These are phyloP conservation scores for Agraylea sexmaculata DNA, from an alignment of 1,140 invertebrate genomes.

Conservation along the genomic window DNA sequence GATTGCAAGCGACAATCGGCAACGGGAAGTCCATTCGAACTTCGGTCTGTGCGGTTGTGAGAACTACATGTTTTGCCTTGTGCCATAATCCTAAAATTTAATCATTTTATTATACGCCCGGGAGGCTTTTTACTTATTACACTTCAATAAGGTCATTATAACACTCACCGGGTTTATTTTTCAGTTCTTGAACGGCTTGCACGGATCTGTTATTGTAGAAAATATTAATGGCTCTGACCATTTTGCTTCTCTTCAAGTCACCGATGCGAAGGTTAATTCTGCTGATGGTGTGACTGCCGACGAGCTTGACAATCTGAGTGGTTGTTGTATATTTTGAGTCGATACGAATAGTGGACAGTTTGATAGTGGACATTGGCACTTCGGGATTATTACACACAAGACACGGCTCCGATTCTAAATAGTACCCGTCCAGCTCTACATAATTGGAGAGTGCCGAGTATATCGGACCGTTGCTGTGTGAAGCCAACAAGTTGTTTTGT, in stretches of 20 bases:
- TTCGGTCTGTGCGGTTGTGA: slow-evolving; percentile 87
- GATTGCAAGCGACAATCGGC: slow-evolving; percentile 92
- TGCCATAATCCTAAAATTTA: slow-evolving; percentile 71
- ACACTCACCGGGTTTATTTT: slow-evolving; percentile 69
- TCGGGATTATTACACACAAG: slow-evolving; percentile 96
- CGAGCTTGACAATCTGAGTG: slow-evolving; percentile 93
- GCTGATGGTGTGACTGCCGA: slow-evolving; percentile 89
- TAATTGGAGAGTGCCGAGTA: slow-evolving; percentile 85
- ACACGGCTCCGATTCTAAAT: slow-evolving; percentile 92
- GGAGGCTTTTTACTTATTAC: neutral
- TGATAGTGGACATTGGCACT: slow-evolving; percentile 82
- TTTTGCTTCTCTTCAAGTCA: slow-evolving; percentile 92
- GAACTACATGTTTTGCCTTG: slow-evolving; percentile 81
- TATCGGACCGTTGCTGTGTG: slow-evolving; percentile 88
- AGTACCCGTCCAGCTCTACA: slow-evolving; percentile 92
- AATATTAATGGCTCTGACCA: slow-evolving; percentile 92
- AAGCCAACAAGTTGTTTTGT: slow-evolving; percentile 77
- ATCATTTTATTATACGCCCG: neutral
- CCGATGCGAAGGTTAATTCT: slow-evolving; percentile 86
- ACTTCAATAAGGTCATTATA: neutral
- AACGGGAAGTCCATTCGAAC: slow-evolving; percentile 89
- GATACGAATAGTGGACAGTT: slow-evolving; percentile 76
- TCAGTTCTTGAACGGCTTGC: slow-evolving; percentile 92
- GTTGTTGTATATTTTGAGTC: slow-evolving; percentile 97
- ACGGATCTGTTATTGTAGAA: slow-evolving; percentile 95